Percentiles rank a stretch among this genome's conserved stretches.
These are phyloP conservation scores for Willisornis vidua DNA, from an alignment of 2,113 vertebrate genomes.

Conservation along the genomic window DNA sequence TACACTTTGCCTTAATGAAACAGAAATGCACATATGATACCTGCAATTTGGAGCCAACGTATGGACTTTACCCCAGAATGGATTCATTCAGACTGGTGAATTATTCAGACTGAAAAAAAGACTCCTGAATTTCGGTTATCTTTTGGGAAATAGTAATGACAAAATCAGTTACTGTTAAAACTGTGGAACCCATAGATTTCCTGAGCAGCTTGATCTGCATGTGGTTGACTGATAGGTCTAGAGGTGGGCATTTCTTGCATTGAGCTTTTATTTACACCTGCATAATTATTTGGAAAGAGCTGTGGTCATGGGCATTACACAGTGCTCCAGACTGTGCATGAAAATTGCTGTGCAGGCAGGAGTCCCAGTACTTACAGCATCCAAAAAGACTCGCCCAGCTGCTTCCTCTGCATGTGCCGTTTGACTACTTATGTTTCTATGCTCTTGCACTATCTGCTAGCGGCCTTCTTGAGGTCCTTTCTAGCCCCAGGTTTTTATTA, in stretches of 20 bases:
- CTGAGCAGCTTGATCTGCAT: background rate
- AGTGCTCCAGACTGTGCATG: rapidly evolving
- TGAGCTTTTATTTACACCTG: background rate
- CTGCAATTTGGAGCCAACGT: background rate
- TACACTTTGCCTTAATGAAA: constrained; percentile 29
- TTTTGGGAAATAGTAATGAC: background rate
- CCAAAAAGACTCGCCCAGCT: background rate
- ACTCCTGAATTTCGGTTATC: background rate
- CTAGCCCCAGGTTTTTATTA: background rate
- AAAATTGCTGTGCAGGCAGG: background rate
- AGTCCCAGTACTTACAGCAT: background rate
- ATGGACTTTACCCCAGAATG: background rate
- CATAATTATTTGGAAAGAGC: background rate
- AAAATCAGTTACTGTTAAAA: background rate
- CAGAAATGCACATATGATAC: background rate
- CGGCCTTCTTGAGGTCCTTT: background rate
- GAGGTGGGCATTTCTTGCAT: background rate
- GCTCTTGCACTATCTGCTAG: background rate
- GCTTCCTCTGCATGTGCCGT: background rate
- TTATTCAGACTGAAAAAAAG: background rate
- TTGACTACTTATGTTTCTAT: background rate
- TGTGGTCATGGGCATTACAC: background rate
- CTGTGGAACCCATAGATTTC: background rate
- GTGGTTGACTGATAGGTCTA: background rate
- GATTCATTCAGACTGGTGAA: background rate